These are phyloP conservation scores for Amazona vittata DNA, from an alignment of 2,113 vertebrate genomes.

Conservation along the genomic window DNA sequence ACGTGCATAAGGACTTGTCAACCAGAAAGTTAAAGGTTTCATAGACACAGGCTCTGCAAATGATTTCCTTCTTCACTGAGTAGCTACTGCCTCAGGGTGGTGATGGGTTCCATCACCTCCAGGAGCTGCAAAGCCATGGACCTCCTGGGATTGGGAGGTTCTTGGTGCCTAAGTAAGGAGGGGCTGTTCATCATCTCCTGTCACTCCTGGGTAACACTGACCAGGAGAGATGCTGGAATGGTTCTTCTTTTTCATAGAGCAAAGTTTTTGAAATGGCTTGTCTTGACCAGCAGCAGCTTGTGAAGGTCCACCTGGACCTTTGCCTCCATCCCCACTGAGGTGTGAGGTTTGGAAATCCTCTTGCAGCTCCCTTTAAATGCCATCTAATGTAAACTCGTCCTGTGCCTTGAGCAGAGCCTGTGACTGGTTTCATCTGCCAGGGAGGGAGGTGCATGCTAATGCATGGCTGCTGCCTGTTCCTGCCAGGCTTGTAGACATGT, in stretches of 20 bases:
- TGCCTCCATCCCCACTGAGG: neutral
- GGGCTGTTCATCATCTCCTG: neutral
- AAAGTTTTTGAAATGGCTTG: neutral
- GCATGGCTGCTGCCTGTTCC: neutral
- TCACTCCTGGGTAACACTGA: neutral
- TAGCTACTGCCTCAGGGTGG: neutral
- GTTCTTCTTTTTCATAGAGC: neutral
- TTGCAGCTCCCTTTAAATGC: neutral
- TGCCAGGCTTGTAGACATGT: neutral
- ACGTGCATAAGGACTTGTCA: neutral
- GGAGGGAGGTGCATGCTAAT: neutral
- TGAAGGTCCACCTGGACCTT: neutral
- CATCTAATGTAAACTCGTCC: rapidly evolving
- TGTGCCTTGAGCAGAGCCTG: neutral
- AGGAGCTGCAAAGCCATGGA: neutral
- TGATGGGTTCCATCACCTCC: neutral
- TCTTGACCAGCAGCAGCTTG: neutral
- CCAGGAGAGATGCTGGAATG: neutral
- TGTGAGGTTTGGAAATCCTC: neutral
- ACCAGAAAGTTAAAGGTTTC: neutral
- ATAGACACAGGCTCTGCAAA: neutral
- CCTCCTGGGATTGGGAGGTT: neutral
- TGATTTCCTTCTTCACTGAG: neutral
- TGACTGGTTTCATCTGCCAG: neutral
- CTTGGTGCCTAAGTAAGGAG: neutral